A percentile compares a stretch with the other conserved stretches of the same genome.
Evolutionary conservation across 2,797 vertebrate genomes (phyloP).

Genomic region (Remorina albescens): DNA sequence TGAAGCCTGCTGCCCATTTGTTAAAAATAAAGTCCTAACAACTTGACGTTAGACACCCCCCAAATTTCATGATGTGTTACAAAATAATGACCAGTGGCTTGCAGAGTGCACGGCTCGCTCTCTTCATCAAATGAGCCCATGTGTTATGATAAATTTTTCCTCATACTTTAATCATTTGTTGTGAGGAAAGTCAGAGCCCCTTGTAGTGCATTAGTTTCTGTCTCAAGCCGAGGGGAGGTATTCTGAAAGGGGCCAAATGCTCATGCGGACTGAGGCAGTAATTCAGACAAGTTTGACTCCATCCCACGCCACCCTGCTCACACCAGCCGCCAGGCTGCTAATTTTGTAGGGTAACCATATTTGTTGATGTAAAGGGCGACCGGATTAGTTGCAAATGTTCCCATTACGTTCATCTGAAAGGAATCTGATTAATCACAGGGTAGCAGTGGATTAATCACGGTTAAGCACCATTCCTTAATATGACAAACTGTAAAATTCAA

Average conservation of each 20-base stretch:
- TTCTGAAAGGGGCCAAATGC: background rate
- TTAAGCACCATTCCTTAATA: too few species aligned
- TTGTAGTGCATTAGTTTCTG: slow-evolving; percentile 17
- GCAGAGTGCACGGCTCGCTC: slow-evolving; percentile 37
- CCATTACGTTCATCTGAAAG: too few species aligned
- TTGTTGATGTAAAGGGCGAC: too few species aligned
- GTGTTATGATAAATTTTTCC: slow-evolving; percentile 59
- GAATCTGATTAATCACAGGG: too few species aligned
- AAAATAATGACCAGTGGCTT: slow-evolving; percentile 77
- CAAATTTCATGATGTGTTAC: slow-evolving; percentile 77
- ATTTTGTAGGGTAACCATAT: too few species aligned
- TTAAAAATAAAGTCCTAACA: slow-evolving; percentile 79
- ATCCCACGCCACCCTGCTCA: too few species aligned
- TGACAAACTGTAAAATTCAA: too few species aligned
- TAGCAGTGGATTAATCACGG: too few species aligned
- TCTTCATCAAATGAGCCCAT: slow-evolving; percentile 53
- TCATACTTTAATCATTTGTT: slow-evolving; percentile 53
- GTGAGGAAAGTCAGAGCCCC: slow-evolving; percentile 29
- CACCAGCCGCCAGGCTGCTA: too few species aligned
- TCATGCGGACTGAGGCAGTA: too few species aligned
- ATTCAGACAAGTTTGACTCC: too few species aligned
- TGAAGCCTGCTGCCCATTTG: slow-evolving; percentile 71
- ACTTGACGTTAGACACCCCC: slow-evolving; percentile 64
- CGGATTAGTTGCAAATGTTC: too few species aligned
- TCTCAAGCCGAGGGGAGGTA: background rate